A percentile compares a stretch with the other conserved stretches of the same genome.
These are phyloP conservation scores for Ochotona princeps DNA, from an alignment of 2,113 vertebrate genomes.

Conservation along the genomic window DNA sequence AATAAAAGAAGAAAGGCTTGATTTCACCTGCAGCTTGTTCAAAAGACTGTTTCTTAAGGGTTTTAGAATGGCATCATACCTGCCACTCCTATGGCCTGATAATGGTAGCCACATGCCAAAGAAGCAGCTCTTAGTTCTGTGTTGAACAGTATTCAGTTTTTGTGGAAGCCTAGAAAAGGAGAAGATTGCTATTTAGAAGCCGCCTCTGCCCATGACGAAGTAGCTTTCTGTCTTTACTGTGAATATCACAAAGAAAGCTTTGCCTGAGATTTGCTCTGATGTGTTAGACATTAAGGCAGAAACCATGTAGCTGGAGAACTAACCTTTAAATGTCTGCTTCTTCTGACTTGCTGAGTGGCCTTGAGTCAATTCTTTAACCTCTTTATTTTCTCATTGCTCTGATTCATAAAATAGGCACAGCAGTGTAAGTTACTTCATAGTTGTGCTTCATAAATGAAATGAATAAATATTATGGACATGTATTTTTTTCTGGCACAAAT, in stretches of 20 bases:
- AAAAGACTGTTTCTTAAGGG: background rate
- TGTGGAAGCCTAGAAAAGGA: background rate
- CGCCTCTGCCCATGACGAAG: background rate
- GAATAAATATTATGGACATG: background rate
- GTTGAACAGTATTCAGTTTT: background rate
- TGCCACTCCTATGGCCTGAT: background rate
- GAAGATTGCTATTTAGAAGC: background rate
- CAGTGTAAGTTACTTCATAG: background rate
- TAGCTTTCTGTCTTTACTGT: background rate
- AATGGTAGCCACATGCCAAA: background rate
- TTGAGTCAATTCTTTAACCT: background rate
- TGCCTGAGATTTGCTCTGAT: background rate
- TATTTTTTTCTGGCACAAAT: background rate
- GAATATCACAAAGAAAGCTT: background rate
- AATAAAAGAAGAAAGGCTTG: constrained; percentile 12
- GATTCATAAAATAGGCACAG: background rate
- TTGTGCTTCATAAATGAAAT: constrained; percentile 33
- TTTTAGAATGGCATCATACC: background rate
- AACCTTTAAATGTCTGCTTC: background rate
- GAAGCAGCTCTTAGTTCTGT: background rate
- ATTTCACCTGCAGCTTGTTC: background rate
- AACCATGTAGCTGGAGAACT: background rate
- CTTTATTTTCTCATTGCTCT: background rate
- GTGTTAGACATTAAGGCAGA: background rate
- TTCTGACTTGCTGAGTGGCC: background rate